These are phyloP conservation scores for Eonycteris spelaea DNA, from an alignment of 2,113 vertebrate species.

Conservation along the genomic window DNA sequence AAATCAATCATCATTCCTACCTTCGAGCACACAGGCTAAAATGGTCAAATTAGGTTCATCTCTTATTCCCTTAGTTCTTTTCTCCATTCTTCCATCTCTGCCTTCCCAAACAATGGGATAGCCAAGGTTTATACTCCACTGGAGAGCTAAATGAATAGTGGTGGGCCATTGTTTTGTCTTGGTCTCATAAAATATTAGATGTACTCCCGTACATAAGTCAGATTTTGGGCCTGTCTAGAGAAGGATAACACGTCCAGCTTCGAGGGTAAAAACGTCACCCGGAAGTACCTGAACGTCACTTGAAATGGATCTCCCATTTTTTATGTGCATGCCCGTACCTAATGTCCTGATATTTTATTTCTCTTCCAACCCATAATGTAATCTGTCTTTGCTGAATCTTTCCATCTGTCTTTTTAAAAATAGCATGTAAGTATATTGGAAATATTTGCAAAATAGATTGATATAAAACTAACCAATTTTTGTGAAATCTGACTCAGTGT, in stretches of 20 bases:
- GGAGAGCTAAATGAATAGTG: not conserved
- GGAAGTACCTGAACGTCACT: not conserved
- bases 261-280: not conserved
- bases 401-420: not conserved
- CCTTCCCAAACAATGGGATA: not conserved
- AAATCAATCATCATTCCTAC: not conserved
- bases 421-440: slow-evolving; percentile 13
- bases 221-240: not conserved
- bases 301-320: not conserved
- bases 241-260: not conserved
- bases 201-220: not conserved
- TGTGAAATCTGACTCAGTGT: slow-evolving; percentile 54
- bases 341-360: not conserved
- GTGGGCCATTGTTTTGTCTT: not conserved
- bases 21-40: not conserved
- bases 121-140: not conserved
- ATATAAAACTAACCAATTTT: slow-evolving; percentile 32
- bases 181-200: not conserved
- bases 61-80: not conserved
- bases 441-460: slow-evolving; percentile 45
- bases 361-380: slow-evolving; percentile 50
- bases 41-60: not conserved
- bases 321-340: not conserved
- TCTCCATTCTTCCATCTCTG: not conserved
- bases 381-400: slow-evolving; percentile 54